Evolutionary conservation across 2,888 invertebrate species (phyloP).

Genomic region (Drosophila testacea): DNA sequence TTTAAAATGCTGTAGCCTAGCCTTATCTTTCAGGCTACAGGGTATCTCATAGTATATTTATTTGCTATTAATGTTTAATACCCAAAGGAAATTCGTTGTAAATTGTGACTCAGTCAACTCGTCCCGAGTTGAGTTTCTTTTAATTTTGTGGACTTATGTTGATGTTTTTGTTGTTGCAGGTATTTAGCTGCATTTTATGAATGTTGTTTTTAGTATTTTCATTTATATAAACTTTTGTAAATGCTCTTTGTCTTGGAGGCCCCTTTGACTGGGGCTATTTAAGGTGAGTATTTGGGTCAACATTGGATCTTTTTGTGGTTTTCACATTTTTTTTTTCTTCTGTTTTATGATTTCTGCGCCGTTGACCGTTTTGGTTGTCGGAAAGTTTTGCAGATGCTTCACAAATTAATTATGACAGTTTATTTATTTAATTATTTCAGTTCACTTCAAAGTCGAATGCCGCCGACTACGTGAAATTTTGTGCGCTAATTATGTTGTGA

Average conservation of each 20-base stretch:
- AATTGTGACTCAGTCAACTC: constrained; percentile 66
- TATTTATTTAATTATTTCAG: constrained; percentile 75
- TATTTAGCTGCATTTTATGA: constrained; percentile 43
- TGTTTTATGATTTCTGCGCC: constrained; percentile 32
- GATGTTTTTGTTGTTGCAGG: constrained; percentile 8
- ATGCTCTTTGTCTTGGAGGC: constrained; percentile 44
- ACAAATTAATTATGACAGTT: constrained; percentile 81
- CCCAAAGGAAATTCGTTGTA: constrained; percentile 56
- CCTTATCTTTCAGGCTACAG: neutral
- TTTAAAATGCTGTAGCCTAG: no score
- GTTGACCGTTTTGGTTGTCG: constrained; percentile 29
- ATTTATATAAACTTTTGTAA: constrained; percentile 58
- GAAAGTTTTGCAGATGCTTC: constrained; percentile 50
- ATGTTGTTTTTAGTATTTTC: constrained; percentile 50
- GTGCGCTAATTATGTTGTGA: constrained; percentile 73
- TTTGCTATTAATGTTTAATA: constrained; percentile 8
- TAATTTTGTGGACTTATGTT: constrained; percentile 14
- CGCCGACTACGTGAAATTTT: constrained; percentile 28
- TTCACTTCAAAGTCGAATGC: constrained; percentile 54
- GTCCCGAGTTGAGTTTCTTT: constrained; percentile 24
- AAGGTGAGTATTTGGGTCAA: constrained; percentile 69
- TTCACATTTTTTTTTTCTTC: constrained; percentile 21
- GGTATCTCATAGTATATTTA: constrained; percentile 1
- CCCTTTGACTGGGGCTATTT: constrained; percentile 50
- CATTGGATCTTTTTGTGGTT: constrained; percentile 42